Percentiles rank a stretch among this genome's conserved stretches.
phyloP scores from a whole-genome alignment of 1,140 invertebrate genomes.

The Drosophila asahinai region DNA sequence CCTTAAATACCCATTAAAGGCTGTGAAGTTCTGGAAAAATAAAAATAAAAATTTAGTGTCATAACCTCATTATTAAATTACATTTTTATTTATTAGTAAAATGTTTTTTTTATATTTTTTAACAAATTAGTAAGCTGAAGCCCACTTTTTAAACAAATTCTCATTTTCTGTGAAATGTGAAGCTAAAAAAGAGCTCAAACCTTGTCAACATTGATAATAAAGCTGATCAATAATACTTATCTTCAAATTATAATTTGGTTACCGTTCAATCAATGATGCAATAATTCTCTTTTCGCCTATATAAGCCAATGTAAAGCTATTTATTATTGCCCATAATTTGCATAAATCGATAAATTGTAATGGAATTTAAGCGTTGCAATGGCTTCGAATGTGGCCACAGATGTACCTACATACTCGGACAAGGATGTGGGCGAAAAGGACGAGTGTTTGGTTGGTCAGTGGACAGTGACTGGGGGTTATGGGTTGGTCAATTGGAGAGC shows the following conservation, averaged over 20 bases:
- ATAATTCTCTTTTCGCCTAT: neutral
- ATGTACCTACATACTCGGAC: neutral
- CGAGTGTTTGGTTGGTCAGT: neutral
- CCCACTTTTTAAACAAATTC: too few species aligned
- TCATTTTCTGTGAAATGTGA: too few species aligned
- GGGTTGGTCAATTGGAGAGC: constrained; percentile 30
- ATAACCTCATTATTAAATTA: too few species aligned
- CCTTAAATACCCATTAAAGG: too few species aligned
- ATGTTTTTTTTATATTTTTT: too few species aligned
- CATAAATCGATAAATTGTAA: constrained; percentile 49
- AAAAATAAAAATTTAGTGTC: too few species aligned
- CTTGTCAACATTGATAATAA: neutral
- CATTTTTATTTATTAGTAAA: too few species aligned
- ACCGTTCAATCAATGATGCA: constrained; percentile 35
- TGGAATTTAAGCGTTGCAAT: constrained; percentile 10
- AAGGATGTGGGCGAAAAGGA: constrained; percentile 5
- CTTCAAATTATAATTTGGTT: constrained; percentile 16
- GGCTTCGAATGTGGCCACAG: neutral
- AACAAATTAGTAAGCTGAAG: too few species aligned
- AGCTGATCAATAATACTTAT: constrained; percentile 4
- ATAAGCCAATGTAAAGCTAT: constrained; percentile 1
- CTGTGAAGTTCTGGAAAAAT: too few species aligned
- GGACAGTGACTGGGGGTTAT: constrained; percentile 1
- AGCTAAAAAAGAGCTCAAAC: neutral
- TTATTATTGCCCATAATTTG: constrained; percentile 27